phyloP scores from a whole-genome alignment of 2,113 vertebrate genomes.

The Fulica atra region DNA sequence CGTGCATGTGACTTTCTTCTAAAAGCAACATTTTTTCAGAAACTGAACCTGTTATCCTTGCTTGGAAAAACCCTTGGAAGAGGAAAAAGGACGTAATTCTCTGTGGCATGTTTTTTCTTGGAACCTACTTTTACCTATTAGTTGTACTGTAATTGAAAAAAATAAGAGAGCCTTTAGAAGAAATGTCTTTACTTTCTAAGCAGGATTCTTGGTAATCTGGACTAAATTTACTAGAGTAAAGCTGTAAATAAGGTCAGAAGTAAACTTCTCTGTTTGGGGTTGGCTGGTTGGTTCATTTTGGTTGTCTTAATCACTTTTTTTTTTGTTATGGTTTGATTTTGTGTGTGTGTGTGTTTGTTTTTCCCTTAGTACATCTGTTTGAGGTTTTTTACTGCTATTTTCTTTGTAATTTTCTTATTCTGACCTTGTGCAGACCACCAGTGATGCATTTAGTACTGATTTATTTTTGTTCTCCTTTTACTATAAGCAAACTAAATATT shows the following conservation, averaged over 20 bases:
- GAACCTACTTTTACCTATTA: not conserved
- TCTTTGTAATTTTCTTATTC: not conserved
- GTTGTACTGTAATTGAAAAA: not conserved
- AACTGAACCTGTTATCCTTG: not conserved
- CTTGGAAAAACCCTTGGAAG: not conserved
- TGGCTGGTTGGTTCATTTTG: no score
- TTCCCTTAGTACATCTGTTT: not conserved
- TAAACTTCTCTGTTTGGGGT: not conserved
- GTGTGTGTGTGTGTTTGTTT: not conserved
- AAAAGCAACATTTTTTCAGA: not conserved
- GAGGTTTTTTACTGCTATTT: not conserved
- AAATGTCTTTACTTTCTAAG: not conserved
- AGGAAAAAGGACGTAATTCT: not conserved
- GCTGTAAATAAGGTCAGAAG: not conserved
- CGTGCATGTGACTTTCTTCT: fast-evolving
- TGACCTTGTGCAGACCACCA: not conserved
- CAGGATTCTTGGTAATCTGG: not conserved
- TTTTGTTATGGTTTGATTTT: not conserved
- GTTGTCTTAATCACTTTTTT: not conserved
- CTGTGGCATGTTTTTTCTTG: not conserved
- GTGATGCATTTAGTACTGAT: not conserved
- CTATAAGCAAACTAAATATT: constrained; percentile 19
- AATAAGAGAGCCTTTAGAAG: not conserved
- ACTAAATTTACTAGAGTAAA: not conserved
- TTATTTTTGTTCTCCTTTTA: not conserved